Evolutionary conservation across 1,140 invertebrate species (phyloP).

Genomic region (Drosophila orena): DNA sequence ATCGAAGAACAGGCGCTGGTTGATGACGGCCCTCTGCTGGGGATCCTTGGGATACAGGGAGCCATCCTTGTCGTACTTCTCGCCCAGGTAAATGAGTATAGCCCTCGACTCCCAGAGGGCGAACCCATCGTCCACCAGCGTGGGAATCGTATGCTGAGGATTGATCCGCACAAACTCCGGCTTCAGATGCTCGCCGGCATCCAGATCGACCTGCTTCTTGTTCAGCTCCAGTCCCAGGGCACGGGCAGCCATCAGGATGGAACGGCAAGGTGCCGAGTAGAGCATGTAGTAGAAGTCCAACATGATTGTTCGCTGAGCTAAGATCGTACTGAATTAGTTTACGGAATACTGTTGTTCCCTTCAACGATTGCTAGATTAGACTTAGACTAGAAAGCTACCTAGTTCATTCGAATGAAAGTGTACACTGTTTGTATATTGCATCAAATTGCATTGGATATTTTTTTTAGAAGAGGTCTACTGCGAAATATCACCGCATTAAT

Average conservation of each 20-base stretch:
- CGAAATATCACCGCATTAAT: too few relatives aligned
- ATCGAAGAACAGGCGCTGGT: conserved; percentile 91
- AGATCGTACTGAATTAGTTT: neutral
- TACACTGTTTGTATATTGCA: too few relatives aligned
- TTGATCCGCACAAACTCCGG: conserved; percentile 89
- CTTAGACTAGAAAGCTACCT: neutral
- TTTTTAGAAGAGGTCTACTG: too few relatives aligned
- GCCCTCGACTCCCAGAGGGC: conserved; percentile 89
- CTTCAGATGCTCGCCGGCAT: conserved; percentile 88
- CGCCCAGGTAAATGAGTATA: conserved; percentile 89
- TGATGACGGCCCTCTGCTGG: conserved; percentile 88
- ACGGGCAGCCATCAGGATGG: conserved; percentile 88
- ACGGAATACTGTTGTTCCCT: too few relatives aligned
- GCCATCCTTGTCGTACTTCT: conserved; percentile 88
- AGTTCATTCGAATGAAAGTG: too few relatives aligned
- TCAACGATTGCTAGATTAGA: neutral
- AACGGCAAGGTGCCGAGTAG: conserved; percentile 89
- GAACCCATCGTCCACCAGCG: conserved; percentile 89
- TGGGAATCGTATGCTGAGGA: conserved; percentile 87
- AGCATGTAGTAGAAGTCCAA: conserved; percentile 88
- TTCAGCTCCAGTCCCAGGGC: conserved; percentile 90
- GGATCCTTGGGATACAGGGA: conserved; percentile 89
- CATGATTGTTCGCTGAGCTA: conserved; percentile 24
- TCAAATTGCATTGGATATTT: too few relatives aligned
- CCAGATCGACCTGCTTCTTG: conserved; percentile 88